Conservation (phyloP, 2,797 vertebrate genomes). For the Sitta carolinensis region DNA sequence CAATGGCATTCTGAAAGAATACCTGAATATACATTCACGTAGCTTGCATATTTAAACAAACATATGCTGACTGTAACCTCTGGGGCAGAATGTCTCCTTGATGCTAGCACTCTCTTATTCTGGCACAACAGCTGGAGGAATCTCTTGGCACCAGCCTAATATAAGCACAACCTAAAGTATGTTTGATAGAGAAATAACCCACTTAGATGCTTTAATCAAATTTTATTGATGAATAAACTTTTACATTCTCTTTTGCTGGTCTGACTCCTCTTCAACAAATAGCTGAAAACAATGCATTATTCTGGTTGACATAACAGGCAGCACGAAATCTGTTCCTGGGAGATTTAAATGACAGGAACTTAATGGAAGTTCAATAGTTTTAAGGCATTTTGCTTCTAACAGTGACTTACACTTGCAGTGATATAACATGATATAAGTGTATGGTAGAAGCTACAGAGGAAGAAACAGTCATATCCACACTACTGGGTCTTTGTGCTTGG, state of each 20-base stretch:
- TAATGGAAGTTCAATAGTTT: neutral
- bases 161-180: neutral
- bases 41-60: neutral
- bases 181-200: neutral
- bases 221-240: slow-evolving; percentile 3
- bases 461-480: neutral
- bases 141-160: neutral
- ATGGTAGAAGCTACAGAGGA: neutral
- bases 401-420: neutral
- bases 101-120: neutral
- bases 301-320: neutral
- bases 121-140: neutral
- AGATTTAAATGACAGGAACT: neutral
- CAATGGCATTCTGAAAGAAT: neutral
- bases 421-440: neutral
- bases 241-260: neutral
- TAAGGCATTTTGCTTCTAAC: neutral
- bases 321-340: neutral
- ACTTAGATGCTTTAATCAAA: neutral
- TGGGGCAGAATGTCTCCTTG: neutral
- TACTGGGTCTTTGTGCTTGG: neutral
- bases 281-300: slow-evolving; percentile 6
- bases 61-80: neutral
- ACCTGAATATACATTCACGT: too few species aligned
- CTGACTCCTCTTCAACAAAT: neutral